Evolutionary conservation across 2,113 vertebrate genomes (phyloP).

Genomic region (Dipodomys spectabilis): DNA sequence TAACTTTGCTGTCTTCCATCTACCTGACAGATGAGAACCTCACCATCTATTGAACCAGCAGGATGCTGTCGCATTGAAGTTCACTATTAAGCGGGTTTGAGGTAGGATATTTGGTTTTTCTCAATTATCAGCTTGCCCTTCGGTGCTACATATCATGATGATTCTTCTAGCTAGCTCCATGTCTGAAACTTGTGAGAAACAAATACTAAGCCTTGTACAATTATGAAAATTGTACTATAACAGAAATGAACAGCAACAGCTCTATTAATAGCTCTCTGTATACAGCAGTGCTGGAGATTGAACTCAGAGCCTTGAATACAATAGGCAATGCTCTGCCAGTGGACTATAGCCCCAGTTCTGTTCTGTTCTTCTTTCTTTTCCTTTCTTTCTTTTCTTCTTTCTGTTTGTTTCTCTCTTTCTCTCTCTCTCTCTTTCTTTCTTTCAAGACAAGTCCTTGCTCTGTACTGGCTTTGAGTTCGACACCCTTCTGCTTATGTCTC

Average conservation of each 20-base stretch:
- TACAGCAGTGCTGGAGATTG: no score
- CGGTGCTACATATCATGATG: not conserved
- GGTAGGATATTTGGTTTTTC: not conserved
- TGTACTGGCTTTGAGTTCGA: no score
- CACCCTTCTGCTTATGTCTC: no score
- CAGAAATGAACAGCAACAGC: not conserved
- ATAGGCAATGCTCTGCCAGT: no score
- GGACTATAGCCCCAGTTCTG: no score
- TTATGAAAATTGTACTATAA: not conserved
- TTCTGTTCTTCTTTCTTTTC: no score
- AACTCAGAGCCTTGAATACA: no score
- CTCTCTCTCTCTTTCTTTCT: no score
- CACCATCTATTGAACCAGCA: not conserved
- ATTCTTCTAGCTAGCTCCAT: not conserved
- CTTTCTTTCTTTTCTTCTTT: no score
- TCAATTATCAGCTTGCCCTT: not conserved
- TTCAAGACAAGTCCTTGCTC: no score
- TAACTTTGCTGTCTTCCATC: not conserved
- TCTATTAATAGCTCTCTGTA: not conserved
- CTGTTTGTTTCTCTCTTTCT: no score
- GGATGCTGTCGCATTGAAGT: not conserved
- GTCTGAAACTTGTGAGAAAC: slow-evolving; percentile 57
- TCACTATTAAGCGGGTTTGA: not conserved
- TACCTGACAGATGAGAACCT: not conserved
- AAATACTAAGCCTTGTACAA: slow-evolving; percentile 59